Conservation (phyloP, 1,140 invertebrate species). For the Neelides sp. region DNA sequence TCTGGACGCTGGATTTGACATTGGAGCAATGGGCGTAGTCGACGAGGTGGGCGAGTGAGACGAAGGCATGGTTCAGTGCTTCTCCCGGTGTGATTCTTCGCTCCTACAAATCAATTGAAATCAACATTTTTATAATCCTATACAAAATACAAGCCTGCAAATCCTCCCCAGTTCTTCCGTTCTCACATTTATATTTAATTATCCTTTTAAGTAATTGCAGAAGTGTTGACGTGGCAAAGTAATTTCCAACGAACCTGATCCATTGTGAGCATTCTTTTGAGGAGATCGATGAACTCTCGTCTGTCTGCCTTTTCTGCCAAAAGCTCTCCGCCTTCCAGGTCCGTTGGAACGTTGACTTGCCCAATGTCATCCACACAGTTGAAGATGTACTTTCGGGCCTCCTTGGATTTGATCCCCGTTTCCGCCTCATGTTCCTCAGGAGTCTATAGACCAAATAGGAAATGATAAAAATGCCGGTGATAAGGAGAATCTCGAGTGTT, state of each 20-base stretch:
- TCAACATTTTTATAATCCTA: too few relatives aligned
- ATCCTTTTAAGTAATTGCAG: too few relatives aligned
- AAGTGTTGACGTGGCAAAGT: too few relatives aligned
- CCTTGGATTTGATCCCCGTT: constrained; percentile 96
- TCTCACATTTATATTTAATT: too few relatives aligned
- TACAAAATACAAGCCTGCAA: too few relatives aligned
- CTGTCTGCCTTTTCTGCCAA: constrained; percentile 91
- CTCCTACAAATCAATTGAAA: constrained; percentile 61
- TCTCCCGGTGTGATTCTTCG: constrained; percentile 86
- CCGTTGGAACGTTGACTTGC: constrained; percentile 91
- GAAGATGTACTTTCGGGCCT: constrained; percentile 98
- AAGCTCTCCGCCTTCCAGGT: constrained; percentile 86
- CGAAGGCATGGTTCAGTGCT: constrained; percentile 88
- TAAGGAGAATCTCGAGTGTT: constrained; percentile 4
- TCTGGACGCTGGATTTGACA: constrained; percentile 85
- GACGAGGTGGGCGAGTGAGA: constrained; percentile 79
- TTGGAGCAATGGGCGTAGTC: constrained; percentile 95
- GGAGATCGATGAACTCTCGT: constrained; percentile 87
- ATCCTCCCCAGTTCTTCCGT: too few relatives aligned
- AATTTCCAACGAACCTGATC: constrained; percentile 58
- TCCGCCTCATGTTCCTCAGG: constrained; percentile 96
- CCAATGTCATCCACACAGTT: constrained; percentile 99
- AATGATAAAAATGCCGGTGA: constrained; percentile 4
- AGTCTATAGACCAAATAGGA: constrained; percentile 45
- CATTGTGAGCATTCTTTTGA: constrained; percentile 95